Conservation (phyloP, 2,888 invertebrate genomes). For the Protula sp. region DNA sequence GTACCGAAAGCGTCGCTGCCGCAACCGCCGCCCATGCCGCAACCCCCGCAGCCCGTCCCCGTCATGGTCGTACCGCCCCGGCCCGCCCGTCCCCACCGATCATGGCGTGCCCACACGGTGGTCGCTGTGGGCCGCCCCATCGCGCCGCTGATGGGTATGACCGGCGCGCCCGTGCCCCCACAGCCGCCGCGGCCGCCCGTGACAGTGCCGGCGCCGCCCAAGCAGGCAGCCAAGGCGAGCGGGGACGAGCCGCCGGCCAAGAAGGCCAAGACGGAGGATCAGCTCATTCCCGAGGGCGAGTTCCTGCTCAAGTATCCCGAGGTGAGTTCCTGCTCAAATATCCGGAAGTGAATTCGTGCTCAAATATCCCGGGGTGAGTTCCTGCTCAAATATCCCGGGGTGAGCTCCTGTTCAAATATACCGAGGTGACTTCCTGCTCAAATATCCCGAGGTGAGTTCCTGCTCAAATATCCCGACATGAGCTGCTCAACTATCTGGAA, state of each 20-base stretch:
- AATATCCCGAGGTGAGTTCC: no score
- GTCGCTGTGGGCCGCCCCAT: neutral
- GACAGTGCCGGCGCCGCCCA: neutral
- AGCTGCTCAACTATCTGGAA: no score
- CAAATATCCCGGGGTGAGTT: conserved; percentile 70
- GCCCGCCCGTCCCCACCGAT: conserved; percentile 8
- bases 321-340: conserved; percentile 61
- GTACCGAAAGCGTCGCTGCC: conserved; percentile 17
- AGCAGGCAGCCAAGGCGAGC: neutral
- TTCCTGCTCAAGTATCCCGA: conserved; percentile 66
- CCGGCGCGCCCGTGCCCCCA: conserved; percentile 2
- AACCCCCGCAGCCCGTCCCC: conserved; percentile 46
- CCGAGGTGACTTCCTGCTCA: no score
- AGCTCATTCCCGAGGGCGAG: conserved; percentile 80
- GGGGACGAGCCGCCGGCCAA: conserved; percentile 72
- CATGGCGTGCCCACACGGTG: conserved; percentile 2
- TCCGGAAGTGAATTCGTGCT: conserved; percentile 71
- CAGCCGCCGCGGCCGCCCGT: conserved; percentile 7
- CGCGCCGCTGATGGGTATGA: neutral
- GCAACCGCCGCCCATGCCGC: conserved; percentile 46
- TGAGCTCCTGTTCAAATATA: no score
- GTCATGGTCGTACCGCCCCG: conserved; percentile 31
- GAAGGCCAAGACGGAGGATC: conserved; percentile 85
- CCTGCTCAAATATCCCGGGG: conserved; percentile 41
- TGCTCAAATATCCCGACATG: no score